phyloP scores from a whole-genome alignment of 2,113 vertebrate species.

The Ardeotis arabs region DNA sequence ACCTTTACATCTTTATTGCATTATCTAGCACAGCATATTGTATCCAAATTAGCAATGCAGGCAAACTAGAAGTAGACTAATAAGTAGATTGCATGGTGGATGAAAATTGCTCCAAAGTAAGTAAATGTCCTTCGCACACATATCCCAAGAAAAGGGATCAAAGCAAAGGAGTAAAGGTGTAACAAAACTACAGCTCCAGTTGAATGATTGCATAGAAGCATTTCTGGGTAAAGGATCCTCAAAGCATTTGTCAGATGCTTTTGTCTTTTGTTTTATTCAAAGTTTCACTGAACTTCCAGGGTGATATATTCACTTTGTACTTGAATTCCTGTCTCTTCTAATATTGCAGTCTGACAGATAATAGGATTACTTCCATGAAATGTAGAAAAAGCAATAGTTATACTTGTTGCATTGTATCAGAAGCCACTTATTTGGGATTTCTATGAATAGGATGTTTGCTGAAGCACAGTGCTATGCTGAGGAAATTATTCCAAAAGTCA shows the following conservation, averaged over 20 bases:
- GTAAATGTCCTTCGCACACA: accelerated
- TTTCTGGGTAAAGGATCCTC: neutral
- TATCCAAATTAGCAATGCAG: neutral
- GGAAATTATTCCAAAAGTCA: neutral
- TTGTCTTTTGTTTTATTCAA: neutral
- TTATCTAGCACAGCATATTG: neutral
- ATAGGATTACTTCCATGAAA: slow-evolving; percentile 14
- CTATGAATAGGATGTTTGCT: neutral
- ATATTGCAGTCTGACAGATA: neutral
- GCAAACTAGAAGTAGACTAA: neutral
- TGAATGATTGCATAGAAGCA: neutral
- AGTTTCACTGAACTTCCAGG: neutral
- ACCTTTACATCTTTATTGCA: neutral
- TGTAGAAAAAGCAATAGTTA: neutral
- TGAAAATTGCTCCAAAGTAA: neutral
- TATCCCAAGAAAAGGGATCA: neutral
- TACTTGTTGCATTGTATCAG: neutral
- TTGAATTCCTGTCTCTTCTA: neutral
- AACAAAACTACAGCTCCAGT: neutral
- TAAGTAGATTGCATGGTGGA: neutral
- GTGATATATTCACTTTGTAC: neutral
- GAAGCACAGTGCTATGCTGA: neutral
- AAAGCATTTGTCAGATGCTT: neutral
- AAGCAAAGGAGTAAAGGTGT: neutral
- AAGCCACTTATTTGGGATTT: neutral